Evolutionary conservation across 64 coral and sea anemone genomes (phyloP).

Genomic region (Stichodactyla mertensii): DNA sequence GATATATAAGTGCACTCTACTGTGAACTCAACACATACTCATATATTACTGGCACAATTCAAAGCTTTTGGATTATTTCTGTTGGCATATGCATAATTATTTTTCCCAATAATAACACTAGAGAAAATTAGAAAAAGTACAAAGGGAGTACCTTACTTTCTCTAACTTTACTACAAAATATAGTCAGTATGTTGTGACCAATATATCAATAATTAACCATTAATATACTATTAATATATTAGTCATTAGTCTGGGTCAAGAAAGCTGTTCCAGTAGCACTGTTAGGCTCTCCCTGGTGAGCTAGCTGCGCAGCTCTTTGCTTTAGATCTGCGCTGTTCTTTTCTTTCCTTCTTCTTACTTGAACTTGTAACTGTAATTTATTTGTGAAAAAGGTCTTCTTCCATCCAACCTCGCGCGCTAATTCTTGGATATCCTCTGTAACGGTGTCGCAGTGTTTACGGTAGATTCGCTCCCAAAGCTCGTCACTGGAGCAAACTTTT

Average conservation of each 20-base stretch:
- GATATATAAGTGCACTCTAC: no score
- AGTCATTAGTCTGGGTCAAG: constrained; percentile 5
- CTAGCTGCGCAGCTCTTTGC: not conserved
- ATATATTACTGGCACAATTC: no score
- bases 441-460: constrained; percentile 84
- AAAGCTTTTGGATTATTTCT: no score
- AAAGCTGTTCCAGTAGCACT: not conserved
- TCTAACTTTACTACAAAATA: no score
- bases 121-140: no score
- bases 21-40: no score
- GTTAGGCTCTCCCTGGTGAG: not conserved
- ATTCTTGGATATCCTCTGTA: constrained; percentile 64
- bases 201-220: no score
- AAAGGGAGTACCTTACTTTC: no score
- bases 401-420: constrained; percentile 87
- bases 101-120: no score
- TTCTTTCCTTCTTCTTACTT: constrained; percentile 76
- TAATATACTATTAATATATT: not conserved
- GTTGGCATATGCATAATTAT: no score
- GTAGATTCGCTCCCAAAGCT: constrained; percentile 93
- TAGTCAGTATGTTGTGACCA: no score
- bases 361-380: constrained; percentile 86
- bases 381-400: constrained; percentile 94
- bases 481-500: constrained; percentile 87
- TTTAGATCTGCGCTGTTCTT: constrained; percentile 53